These are phyloP conservation scores for Carpatolechia fugitivella DNA, from an alignment of 2,888 invertebrate genomes.

Conservation along the genomic window DNA sequence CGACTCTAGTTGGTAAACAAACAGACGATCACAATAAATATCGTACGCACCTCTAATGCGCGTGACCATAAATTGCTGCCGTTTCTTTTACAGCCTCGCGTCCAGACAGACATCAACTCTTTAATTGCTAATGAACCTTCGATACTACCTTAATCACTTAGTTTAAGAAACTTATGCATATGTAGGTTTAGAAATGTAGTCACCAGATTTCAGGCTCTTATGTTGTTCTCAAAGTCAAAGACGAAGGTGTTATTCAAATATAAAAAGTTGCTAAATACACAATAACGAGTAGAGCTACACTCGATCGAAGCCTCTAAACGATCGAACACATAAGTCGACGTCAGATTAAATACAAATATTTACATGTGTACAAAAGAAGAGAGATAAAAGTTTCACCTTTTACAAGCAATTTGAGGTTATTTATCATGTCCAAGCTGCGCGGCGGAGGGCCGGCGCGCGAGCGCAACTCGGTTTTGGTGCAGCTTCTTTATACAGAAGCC, in stretches of 20 bases:
- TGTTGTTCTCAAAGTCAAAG: background rate
- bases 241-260: conserved; percentile 17
- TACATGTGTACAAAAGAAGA: conserved; percentile 63
- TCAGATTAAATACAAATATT: conserved; percentile 69
- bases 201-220: too few relatives aligned
- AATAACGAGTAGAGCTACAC: conserved; percentile 12
- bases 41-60: conserved; percentile 50
- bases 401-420: conserved; percentile 76
- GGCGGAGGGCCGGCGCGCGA: conserved; percentile 24
- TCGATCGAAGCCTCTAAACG: conserved; percentile 37
- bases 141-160: conserved; percentile 34
- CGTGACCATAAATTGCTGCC: conserved; percentile 58
- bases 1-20: conserved; percentile 32
- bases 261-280: too few relatives aligned
- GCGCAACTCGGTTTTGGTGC: conserved; percentile 52
- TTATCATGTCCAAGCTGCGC: conserved; percentile 53
- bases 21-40: conserved; percentile 62
- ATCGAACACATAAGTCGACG: conserved; percentile 49
- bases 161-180: background rate
- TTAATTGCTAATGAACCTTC: conserved; percentile 54
- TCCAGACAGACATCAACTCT: conserved; percentile 58
- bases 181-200: too few relatives aligned
- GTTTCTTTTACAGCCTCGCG: conserved; percentile 55
- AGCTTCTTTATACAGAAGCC: conserved; percentile 77
- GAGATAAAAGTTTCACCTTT: conserved; percentile 70